Evolutionary conservation across 2,888 invertebrate species (phyloP).

Genomic region (Tipula confusa): DNA sequence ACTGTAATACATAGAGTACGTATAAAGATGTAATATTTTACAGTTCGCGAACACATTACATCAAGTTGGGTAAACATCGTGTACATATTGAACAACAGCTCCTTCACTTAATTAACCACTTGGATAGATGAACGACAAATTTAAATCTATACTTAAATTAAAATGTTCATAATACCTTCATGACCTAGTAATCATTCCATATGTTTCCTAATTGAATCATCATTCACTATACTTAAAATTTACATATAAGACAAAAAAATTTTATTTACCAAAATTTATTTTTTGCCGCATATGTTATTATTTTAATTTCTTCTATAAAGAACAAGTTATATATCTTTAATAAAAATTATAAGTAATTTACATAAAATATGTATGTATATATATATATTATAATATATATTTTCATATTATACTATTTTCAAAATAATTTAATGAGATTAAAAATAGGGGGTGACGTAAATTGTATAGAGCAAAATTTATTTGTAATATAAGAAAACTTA

Average conservation of each 20-base stretch:
- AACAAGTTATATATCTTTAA: not conserved
- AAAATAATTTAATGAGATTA: not conserved
- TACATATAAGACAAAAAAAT: not conserved
- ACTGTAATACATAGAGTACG: too few relatives aligned
- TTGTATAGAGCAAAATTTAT: not conserved
- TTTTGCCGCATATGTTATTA: not conserved
- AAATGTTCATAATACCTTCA: not conserved
- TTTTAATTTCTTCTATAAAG: not conserved
- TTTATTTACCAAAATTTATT: not conserved
- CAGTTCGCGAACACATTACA: too few relatives aligned
- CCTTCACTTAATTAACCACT: too few relatives aligned
- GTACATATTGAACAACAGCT: too few relatives aligned
- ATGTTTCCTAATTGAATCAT: not conserved
- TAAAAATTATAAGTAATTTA: not conserved
- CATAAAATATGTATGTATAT: not conserved
- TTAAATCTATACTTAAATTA: not conserved
- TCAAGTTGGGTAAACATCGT: too few relatives aligned
- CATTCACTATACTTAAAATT: not conserved
- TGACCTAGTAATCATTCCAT: not conserved
- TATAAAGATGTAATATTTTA: too few relatives aligned
- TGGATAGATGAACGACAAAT: too few relatives aligned
- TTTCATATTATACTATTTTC: not conserved
- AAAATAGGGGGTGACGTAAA: not conserved
- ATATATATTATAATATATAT: not conserved
- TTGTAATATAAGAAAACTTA: slow-evolving; percentile 4